phyloP scores from a whole-genome alignment of 2,888 invertebrate genomes.

The Hydroisotoma schaefferi region DNA sequence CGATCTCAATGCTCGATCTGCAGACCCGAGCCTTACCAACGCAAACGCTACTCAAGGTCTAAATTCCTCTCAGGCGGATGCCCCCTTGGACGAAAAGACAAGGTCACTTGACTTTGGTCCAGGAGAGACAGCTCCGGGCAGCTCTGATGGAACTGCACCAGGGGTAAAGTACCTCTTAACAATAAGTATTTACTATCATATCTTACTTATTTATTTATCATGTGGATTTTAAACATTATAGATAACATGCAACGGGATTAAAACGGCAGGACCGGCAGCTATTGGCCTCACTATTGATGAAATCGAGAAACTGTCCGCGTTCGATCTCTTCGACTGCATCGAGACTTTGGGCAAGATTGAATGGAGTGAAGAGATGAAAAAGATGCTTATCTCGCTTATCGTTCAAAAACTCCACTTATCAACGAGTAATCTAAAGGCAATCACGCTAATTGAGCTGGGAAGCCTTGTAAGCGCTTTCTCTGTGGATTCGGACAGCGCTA shows the following conservation, averaged over 20 bases:
- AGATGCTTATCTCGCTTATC: slow-evolving; percentile 27
- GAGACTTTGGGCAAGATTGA: slow-evolving; percentile 43
- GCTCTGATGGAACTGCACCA: neutral
- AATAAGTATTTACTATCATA: neutral
- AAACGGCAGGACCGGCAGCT: slow-evolving; percentile 42
- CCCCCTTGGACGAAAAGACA: neutral
- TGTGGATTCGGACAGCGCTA: slow-evolving; percentile 6
- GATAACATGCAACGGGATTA: slow-evolving; percentile 47
- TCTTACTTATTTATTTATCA: neutral
- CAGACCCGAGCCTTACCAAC: no score
- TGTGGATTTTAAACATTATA: no score
- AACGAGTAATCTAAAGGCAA: slow-evolving; percentile 24
- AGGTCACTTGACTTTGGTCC: neutral
- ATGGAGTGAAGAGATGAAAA: slow-evolving; percentile 42
- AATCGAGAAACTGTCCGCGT: slow-evolving; percentile 26
- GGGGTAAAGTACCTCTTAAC: slow-evolving; percentile 1
- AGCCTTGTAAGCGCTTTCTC: slow-evolving; percentile 40
- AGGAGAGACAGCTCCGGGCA: no score
- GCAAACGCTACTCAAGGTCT: no score
- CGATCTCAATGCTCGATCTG: neutral
- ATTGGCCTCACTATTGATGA: slow-evolving; percentile 43
- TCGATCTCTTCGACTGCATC: slow-evolving; percentile 43
- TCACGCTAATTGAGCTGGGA: slow-evolving; percentile 43
- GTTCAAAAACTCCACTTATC: slow-evolving; percentile 32
- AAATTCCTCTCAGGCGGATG: neutral